Percentiles rank a stretch among this genome's conserved stretches.
Evolutionary conservation across 2,888 invertebrate genomes (phyloP).

Genomic region (Nesidiocoris tenuis): DNA sequence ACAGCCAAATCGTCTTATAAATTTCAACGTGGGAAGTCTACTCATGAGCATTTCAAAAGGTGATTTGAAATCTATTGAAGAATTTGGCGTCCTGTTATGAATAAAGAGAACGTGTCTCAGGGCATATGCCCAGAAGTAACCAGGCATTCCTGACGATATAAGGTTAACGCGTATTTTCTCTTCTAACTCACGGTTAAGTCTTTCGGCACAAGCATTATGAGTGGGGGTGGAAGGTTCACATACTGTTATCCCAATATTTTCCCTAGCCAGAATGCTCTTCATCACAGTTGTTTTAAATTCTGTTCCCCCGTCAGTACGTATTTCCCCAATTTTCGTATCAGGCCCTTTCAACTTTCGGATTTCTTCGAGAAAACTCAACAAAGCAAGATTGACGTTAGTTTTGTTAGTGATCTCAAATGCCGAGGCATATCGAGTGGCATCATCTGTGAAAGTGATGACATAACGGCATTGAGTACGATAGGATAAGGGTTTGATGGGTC

Average conservation of each 20-base stretch:
- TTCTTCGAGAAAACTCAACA: neutral
- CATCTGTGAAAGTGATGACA: constrained; percentile 18
- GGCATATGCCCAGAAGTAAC: constrained; percentile 10
- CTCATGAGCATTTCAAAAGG: neutral
- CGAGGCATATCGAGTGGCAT: neutral
- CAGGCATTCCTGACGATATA: neutral
- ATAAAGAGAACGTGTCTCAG: constrained; percentile 2
- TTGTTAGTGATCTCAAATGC: constrained; percentile 2
- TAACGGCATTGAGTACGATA: neutral
- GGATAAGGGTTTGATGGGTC: constrained; percentile 8
- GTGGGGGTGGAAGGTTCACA: constrained; percentile 20
- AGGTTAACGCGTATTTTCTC: constrained; percentile 11
- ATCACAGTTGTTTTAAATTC: constrained; percentile 11
- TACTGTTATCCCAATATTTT: constrained; percentile 1
- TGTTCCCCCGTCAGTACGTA: constrained; percentile 1
- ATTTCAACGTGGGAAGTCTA: neutral
- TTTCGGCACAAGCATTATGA: neutral
- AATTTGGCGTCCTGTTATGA: constrained; percentile 19
- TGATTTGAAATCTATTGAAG: neutral
- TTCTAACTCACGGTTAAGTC: constrained; percentile 10
- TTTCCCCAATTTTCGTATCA: neutral
- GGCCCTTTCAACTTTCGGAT: neutral
- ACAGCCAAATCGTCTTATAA: too few relatives aligned
- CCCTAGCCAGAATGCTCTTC: neutral
- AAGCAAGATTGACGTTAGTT: constrained; percentile 2